Evolutionary conservation across 2,888 invertebrate genomes (phyloP), one percentile per base, ranked within the genome.

Genomic region (Caenorhabditis sp.): DNA sequence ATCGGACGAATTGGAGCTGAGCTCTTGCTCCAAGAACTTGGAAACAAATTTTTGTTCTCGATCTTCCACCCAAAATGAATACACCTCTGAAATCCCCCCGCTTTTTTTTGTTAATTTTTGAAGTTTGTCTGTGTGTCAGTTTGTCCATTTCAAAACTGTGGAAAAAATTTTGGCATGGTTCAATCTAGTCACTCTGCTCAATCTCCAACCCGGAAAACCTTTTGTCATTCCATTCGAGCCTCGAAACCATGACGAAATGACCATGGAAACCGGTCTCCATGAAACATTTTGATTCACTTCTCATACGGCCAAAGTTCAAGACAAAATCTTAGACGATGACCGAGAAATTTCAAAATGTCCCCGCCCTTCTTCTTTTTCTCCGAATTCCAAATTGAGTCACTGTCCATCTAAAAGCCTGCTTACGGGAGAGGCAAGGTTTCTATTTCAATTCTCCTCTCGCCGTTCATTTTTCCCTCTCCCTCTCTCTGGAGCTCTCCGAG

Each of bases 321-420:
- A 19, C 14, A 41, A 35, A 58, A 58, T 58, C 35, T 41, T 10
- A 54, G 54, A 24, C 19, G 38, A 8, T n/a, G n/a, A n/a, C 38
- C n/a, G n/a, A 38, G 28, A 59, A 61, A 22, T 54, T 26, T 54
- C 54, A 54, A 54, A n/a, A 8, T 14, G 22, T 54, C 28, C n/a
- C 47, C 47, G 28, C 22, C 24, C 22, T 54, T 54, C 26, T 24
- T 26, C 12, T 0, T 24, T 22, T 44, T 35, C 4, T 6, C 19
- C 59, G 14, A 44, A 59, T 63, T 63, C 54, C 68, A 54, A 54
- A 54, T 68, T 38, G 68, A 68, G 68, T 68, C 49, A 35, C 14
- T 51, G 47, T 49, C 51, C n/a, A 28, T 49, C 73, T 61, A 73
- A 73, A 73, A 73, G 73, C 73, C 54, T 74, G 51, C 61, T 61